Percentiles rank a stretch among this genome's conserved stretches.
These are phyloP conservation scores for Ptilodon capucinus DNA, from an alignment of 2,888 invertebrate genomes.

Conservation along the genomic window DNA sequence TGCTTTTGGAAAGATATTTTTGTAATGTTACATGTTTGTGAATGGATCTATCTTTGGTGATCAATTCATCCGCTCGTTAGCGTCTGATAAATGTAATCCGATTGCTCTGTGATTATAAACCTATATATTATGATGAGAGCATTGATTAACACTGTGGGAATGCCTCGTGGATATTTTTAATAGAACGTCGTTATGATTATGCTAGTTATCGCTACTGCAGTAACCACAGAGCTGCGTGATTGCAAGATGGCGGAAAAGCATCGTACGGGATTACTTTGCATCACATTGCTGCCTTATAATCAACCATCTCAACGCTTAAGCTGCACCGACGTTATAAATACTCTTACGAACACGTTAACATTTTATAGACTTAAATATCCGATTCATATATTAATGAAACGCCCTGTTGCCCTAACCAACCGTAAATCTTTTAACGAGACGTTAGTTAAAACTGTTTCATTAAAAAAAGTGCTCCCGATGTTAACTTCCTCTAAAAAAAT, in stretches of 20 bases:
- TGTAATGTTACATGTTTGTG: conserved; percentile 70
- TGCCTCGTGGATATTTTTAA: conserved; percentile 41
- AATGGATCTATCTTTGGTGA: conserved; percentile 68
- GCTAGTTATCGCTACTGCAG: conserved; percentile 9
- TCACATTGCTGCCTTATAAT: conserved; percentile 63
- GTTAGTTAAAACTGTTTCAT: no score
- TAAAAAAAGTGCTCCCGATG: no score
- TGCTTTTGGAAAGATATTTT: conserved; percentile 66
- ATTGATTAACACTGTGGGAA: conserved; percentile 64
- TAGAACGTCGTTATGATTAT: conserved; percentile 11
- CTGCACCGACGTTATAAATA: conserved; percentile 58
- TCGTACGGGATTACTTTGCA: conserved; percentile 56
- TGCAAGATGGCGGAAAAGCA: conserved; percentile 63
- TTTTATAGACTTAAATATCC: conserved; percentile 65
- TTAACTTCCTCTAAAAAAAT: no score
- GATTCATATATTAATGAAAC: no score
- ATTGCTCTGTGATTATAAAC: conserved; percentile 71
- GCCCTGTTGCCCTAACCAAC: no score
- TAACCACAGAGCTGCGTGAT: conserved; percentile 29
- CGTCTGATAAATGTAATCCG: conserved; percentile 65
- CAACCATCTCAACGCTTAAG: conserved; percentile 59
- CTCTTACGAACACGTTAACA: conserved; percentile 63
- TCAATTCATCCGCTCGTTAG: conserved; percentile 77
- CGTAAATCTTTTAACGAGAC: no score
- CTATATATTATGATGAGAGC: conserved; percentile 65